Percentiles rank a stretch among this genome's conserved stretches.
These are phyloP conservation scores for Anoncus sp. DNA, from an alignment of 2,888 invertebrate genomes.

Conservation along the genomic window DNA sequence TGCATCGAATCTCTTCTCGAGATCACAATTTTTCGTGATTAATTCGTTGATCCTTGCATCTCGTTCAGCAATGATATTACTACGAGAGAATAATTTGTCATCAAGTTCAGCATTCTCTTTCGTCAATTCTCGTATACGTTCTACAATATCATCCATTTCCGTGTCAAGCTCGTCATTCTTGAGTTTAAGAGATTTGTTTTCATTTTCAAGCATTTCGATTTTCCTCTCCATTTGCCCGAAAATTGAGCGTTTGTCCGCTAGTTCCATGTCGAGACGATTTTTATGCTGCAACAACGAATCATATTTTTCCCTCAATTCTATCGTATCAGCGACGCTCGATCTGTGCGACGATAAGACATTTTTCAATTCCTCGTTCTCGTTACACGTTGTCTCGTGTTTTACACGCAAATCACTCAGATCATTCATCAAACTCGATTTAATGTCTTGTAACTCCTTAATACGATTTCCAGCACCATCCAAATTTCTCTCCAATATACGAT, in stretches of 20 bases:
- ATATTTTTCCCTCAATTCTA: constrained; percentile 69
- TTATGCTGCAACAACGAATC: constrained; percentile 72
- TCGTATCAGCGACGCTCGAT: constrained; percentile 58
- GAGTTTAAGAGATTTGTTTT: constrained; percentile 80
- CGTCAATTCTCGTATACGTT: constrained; percentile 68
- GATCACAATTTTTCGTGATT: not conserved
- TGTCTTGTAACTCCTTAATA: constrained; percentile 74
- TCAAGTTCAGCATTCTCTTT: constrained; percentile 68
- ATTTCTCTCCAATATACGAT: constrained; percentile 76
- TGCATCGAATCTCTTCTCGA: constrained; percentile 23
- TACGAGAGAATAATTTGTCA: constrained; percentile 54
- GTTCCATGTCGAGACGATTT: constrained; percentile 79
- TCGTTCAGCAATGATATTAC: not conserved
- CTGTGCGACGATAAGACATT: constrained; percentile 62
- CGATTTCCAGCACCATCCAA: constrained; percentile 80
- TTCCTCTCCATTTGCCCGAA: constrained; percentile 80
- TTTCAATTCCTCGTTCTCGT: constrained; percentile 72
- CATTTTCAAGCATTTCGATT: constrained; percentile 82
- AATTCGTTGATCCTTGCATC: not conserved
- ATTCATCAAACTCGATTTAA: constrained; percentile 71
- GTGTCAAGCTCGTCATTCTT: constrained; percentile 84
- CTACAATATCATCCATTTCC: constrained; percentile 82
- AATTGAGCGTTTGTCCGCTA: constrained; percentile 82
- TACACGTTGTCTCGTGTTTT: constrained; percentile 63
- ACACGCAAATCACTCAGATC: constrained; percentile 70